Evolutionary conservation across 2,797 vertebrate species (phyloP), one percentile per base, ranked within the genome.

Genomic region (Prunella strophiata): DNA sequence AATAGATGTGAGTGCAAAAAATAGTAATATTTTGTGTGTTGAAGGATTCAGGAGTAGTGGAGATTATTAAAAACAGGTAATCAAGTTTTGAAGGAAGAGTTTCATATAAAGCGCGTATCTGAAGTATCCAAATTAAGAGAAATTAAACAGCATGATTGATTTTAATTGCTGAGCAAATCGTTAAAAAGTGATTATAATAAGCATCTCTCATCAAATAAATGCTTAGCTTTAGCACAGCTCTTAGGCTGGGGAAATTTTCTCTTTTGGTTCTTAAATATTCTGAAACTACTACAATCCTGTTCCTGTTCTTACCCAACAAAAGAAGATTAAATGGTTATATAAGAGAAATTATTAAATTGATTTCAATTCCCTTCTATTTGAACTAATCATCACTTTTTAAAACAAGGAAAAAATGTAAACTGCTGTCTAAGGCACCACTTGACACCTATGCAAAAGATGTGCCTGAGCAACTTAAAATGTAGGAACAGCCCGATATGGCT

Each of bases 141-240:
- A 91, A 86, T 93, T 94, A 88, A 96, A 81, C 68, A 94, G 43
- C 63, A 12, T 84, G 90, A 94, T 95, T 96, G 90, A 94, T 91
- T 93, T 94, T 94, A 96, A 96, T 96, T 96, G 66, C 95, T 84
- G 73, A 96, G 48, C 20, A 89, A 80, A 76, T 95, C 80, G 34
- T 94, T 92, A 85, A 84, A 94, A 89, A 94, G 58, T 92, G 54
- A 84, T 95, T 92, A 91, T 95, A 94, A 93, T 92, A 94, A 93
- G 89, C 76, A 80, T 79, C 47, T 88, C 70, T 88, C 89, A 85
- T 95, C 36, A 90, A 88, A 86, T 88, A 93, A 88, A 76, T 78
- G 30, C 52, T 93, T 81, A 81, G 76, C 34, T 94, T 86, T 93
- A 81, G 66, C 66, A 70, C 23, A 82, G 40, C 43, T 93, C 48